A percentile compares a stretch with the other conserved stretches of the same genome.
These are phyloP conservation scores for Pteropus alecto DNA, from an alignment of 2,113 vertebrate species.

Conservation along the genomic window DNA sequence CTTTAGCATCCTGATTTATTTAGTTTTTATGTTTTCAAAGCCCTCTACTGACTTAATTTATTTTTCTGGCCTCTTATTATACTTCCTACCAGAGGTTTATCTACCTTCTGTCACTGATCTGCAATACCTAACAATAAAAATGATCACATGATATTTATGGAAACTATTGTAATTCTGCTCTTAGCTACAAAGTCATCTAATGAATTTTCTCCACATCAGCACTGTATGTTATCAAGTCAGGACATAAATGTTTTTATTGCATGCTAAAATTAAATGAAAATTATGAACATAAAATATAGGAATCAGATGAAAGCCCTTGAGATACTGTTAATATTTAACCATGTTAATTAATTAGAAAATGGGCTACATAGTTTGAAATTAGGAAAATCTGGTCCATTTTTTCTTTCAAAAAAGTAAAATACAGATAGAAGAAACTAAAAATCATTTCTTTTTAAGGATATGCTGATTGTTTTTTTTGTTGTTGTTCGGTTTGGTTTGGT, in stretches of 20 bases:
- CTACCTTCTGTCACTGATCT: neutral
- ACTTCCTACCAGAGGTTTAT: neutral
- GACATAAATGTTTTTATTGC: neutral
- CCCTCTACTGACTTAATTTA: neutral
- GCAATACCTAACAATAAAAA: neutral
- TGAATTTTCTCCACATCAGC: neutral
- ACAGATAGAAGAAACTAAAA: neutral
- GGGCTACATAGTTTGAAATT: conserved; percentile 52
- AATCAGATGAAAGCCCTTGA: conserved; percentile 32
- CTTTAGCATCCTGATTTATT: neutral
- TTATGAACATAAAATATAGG: conserved; percentile 44
- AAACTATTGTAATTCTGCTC: neutral
- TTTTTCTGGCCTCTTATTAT: neutral
- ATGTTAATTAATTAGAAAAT: conserved; percentile 40
- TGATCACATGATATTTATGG: neutral
- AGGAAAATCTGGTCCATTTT: neutral
- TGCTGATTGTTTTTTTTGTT: conserved; percentile 32
- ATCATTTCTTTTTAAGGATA: conserved; percentile 14
- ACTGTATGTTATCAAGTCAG: neutral
- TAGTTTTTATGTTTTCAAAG: conserved; percentile 18
- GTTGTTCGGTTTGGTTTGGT: conserved; percentile 32
- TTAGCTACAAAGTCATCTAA: neutral
- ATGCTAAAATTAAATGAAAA: conserved; percentile 59
- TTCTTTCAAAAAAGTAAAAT: neutral
- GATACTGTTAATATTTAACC: conserved; percentile 58